Percentiles rank a stretch among this genome's conserved stretches.
These are phyloP conservation scores for Falco cherrug DNA, from an alignment of 2,797 vertebrate species.

Conservation along the genomic window DNA sequence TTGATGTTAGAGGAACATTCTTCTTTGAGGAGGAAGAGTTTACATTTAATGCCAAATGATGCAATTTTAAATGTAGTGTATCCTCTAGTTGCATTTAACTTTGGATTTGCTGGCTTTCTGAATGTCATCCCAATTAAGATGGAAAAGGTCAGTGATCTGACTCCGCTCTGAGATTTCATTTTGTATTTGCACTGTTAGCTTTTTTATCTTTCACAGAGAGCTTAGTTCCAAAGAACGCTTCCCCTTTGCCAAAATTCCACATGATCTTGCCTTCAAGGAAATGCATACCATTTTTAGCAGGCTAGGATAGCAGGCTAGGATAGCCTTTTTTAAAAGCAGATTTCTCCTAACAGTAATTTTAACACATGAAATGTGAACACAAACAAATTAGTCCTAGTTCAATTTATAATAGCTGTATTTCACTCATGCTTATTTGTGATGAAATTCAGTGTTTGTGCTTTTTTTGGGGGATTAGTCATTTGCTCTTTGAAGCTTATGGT, in stretches of 20 bases:
- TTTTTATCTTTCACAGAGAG: constrained; percentile 48
- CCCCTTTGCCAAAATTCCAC: constrained; percentile 53
- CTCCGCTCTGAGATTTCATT: not conserved
- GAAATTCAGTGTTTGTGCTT: not conserved
- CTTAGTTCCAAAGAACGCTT: constrained; percentile 51
- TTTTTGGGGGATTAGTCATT: not conserved
- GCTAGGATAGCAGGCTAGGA: constrained; percentile 10
- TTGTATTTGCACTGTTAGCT: constrained; percentile 7
- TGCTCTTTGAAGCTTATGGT: not conserved
- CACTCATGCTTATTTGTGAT: not conserved
- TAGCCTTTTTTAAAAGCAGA: not conserved
- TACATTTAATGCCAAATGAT: not conserved
- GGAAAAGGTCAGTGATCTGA: constrained; percentile 27
- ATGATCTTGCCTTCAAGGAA: constrained; percentile 56
- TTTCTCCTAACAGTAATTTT: constrained; percentile 11
- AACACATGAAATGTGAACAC: not conserved
- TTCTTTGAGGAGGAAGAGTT: constrained; percentile 30
- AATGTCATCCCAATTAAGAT: not conserved
- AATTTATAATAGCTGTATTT: not conserved
- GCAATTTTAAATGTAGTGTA: constrained; percentile 54
- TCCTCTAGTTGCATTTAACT: constrained; percentile 53
- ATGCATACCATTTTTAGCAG: constrained; percentile 47
- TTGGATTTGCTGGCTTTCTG: constrained; percentile 37
- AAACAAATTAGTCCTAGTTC: not conserved
- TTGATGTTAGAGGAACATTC: constrained; percentile 35